Percentiles rank a stretch among this genome's conserved stretches.
Evolutionary conservation across 1,140 invertebrate genomes (phyloP).

Genomic region (Drosophila bocqueti): DNA sequence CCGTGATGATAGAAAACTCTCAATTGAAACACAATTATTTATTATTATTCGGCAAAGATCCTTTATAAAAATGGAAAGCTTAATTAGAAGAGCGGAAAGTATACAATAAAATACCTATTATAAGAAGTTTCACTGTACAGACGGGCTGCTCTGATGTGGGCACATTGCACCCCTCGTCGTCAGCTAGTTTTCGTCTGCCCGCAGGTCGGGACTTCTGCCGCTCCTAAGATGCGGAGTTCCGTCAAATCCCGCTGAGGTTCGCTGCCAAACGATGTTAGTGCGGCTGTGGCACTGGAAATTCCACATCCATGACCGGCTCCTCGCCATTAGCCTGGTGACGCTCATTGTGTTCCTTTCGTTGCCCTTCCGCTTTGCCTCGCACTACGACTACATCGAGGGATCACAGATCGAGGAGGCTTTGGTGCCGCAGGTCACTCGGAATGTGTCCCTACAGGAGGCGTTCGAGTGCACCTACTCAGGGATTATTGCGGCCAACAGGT

Average conservation of each 20-base stretch:
- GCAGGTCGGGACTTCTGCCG: constrained; percentile 23
- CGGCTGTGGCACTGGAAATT: constrained; percentile 59
- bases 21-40: not conserved
- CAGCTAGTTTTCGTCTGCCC: constrained; percentile 24
- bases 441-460: constrained; percentile 63
- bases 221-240: constrained; percentile 20
- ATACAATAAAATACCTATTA: not conserved
- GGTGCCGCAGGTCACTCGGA: constrained; percentile 58
- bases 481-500: constrained; percentile 67
- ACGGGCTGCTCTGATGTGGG: not conserved
- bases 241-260: constrained; percentile 10
- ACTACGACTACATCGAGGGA: constrained; percentile 72
- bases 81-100: not conserved
- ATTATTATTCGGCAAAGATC: not conserved
- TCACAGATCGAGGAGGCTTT: constrained; percentile 62
- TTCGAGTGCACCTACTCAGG: constrained; percentile 73
- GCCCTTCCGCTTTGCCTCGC: constrained; percentile 79
- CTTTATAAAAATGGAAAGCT: not conserved
- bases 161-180: constrained; percentile 15
- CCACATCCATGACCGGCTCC: constrained; percentile 60
- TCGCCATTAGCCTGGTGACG: constrained; percentile 44
- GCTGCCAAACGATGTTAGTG: constrained; percentile 60
- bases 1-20: too few species aligned
- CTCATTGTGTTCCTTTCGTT: constrained; percentile 68
- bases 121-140: constrained; percentile 4